Conservation (phyloP, 1,140 invertebrate species). For the Leptinotarsa defecta region DNA sequence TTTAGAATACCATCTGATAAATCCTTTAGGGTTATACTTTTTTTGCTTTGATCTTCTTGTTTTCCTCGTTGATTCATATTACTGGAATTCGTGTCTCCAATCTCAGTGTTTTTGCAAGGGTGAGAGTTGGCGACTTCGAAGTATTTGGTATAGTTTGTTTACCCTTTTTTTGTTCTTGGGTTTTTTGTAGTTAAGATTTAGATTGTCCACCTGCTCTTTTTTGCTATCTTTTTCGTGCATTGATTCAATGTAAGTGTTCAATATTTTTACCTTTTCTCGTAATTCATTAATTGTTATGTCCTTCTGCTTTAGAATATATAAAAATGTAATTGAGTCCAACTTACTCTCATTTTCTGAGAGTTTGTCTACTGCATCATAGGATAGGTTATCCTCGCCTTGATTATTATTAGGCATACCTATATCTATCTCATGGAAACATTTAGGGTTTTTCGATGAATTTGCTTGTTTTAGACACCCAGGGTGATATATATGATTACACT, state of each 20-base stretch:
- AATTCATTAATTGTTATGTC: slow-evolving; percentile 4
- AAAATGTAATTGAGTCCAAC: slow-evolving; percentile 9
- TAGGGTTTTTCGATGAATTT: not conserved
- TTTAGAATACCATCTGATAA: slow-evolving; percentile 6
- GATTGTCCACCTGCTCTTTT: too few relatives aligned
- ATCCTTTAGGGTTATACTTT: slow-evolving; percentile 10
- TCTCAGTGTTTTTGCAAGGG: slow-evolving; percentile 15
- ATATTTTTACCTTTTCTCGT: slow-evolving; percentile 5
- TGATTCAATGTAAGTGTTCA: not conserved
- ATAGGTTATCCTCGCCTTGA: slow-evolving; percentile 1
- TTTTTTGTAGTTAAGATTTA: too few relatives aligned
- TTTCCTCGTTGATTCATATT: not conserved
- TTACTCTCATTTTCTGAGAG: slow-evolving; percentile 6
- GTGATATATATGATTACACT: not conserved
- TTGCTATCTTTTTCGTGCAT: too few relatives aligned
- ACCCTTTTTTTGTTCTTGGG: too few relatives aligned
- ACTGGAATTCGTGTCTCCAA: too few relatives aligned
- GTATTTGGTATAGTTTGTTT: not conserved
- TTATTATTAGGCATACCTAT: not conserved
- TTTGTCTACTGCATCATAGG: slow-evolving; percentile 3
- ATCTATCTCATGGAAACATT: slow-evolving; percentile 4
- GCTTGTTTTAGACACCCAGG: not conserved
- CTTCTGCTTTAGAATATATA: slow-evolving; percentile 10
- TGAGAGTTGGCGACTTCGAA: slow-evolving; percentile 14
- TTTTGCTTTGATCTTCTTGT: slow-evolving; percentile 14